Conservation (phyloP, 2,797 vertebrate genomes). For the Hipposideros larvatus region DNA sequence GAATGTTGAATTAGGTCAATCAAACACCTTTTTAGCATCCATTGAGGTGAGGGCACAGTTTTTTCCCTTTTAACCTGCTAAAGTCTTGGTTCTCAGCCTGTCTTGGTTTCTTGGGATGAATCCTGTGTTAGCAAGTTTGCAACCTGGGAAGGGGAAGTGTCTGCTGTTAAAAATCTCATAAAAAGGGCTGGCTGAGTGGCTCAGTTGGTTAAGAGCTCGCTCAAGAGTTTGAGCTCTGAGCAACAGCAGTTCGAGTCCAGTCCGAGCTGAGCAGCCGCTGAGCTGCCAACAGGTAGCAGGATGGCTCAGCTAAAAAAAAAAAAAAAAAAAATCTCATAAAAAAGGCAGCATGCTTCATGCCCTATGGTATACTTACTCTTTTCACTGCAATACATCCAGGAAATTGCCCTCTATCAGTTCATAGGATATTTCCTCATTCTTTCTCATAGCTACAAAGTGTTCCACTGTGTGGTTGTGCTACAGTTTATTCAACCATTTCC, state of each 20-base stretch:
- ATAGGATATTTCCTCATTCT: not conserved
- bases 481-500: not conserved
- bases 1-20: not conserved
- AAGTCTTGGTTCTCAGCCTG: not conserved
- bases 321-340: not conserved
- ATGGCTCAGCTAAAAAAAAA: too few species aligned
- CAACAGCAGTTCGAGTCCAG: too few species aligned
- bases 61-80: not conserved
- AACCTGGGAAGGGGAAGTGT: not conserved
- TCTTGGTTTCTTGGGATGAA: not conserved
- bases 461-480: not conserved
- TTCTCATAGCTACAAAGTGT: not conserved
- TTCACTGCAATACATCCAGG: not conserved
- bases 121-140: conserved; percentile 17
- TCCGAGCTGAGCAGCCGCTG: too few species aligned
- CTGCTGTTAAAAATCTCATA: not conserved
- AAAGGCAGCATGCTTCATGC: not conserved
- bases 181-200: too few species aligned
- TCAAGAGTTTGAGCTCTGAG: too few species aligned
- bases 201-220: too few species aligned
- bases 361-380: not conserved
- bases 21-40: not conserved
- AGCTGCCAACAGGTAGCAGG: too few species aligned
- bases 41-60: not conserved
- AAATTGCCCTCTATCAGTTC: not conserved